Percentiles rank a stretch among this genome's conserved stretches.
Evolutionary conservation across 1,140 invertebrate species (phyloP).

Genomic region (Pomacea maculata): DNA sequence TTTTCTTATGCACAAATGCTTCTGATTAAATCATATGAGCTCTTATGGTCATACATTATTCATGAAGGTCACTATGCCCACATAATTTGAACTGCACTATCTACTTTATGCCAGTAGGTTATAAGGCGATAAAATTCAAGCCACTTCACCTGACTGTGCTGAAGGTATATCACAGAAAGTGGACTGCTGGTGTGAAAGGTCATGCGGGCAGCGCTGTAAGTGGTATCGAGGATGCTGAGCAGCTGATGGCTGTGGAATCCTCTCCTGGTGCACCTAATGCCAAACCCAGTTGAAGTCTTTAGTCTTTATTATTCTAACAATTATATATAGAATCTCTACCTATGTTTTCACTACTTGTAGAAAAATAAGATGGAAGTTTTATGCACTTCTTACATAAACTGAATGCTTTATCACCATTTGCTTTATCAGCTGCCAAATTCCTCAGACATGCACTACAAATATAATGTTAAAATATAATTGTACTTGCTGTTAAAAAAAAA

Average conservation of each 20-base stretch:
- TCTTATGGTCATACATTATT: no score
- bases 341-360: no score
- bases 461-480: neutral
- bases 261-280: slow-evolving; percentile 33
- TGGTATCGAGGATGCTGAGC: slow-evolving; percentile 67
- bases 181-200: slow-evolving; percentile 69
- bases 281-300: neutral
- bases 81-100: neutral
- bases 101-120: neutral
- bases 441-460: no score
- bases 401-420: no score
- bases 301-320: neutral
- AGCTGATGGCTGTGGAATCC: slow-evolving; percentile 47
- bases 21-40: no score
- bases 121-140: neutral
- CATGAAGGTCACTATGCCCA: neutral
- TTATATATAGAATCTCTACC: no score
- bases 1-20: no score
- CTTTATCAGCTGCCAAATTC: no score
- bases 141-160: neutral
- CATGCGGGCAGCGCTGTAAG: slow-evolving; percentile 74
- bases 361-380: no score
- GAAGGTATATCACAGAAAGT: neutral
- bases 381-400: no score
- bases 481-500: neutral